These are phyloP conservation scores for Escarpia spicata DNA, from an alignment of 2,888 invertebrate species.

Conservation along the genomic window DNA sequence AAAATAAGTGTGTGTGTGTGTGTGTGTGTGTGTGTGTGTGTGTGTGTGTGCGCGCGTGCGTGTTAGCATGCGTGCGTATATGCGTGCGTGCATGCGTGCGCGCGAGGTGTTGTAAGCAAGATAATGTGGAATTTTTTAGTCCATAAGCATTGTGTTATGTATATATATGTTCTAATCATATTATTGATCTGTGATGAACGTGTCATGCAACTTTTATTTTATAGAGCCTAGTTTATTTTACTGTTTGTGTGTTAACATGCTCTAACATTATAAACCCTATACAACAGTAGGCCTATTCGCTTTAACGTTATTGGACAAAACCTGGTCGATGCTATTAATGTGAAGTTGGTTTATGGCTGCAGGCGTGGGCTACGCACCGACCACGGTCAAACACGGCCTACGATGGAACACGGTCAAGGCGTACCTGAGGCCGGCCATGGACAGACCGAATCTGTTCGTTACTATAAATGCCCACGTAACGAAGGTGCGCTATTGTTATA, in stretches of 20 bases:
- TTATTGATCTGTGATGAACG: neutral
- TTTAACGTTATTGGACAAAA: too few species aligned
- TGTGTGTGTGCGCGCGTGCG: neutral
- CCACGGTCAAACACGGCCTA: conserved; percentile 54
- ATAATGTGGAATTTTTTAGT: neutral
- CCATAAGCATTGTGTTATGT: neutral
- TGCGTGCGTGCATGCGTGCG: neutral
- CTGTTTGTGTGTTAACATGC: neutral
- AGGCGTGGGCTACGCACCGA: conserved; percentile 50
- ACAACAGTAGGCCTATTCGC: too few species aligned
- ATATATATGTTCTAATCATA: neutral
- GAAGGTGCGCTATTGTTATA: conserved; percentile 47
- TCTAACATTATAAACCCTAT: neutral
- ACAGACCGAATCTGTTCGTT: conserved; percentile 53
- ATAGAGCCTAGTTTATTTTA: neutral
- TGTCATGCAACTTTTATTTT: neutral
- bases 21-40: neutral
- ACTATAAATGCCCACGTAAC: conserved; percentile 50
- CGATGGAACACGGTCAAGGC: conserved; percentile 58
- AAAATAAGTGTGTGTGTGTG: too few species aligned
- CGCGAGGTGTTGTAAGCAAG: neutral
- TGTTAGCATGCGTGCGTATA: neutral
- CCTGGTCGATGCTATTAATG: too few species aligned
- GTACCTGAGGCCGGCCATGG: conserved; percentile 55
- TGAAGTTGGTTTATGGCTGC: neutral